These are phyloP conservation scores for Mixornis gularis DNA, from an alignment of 2,113 vertebrate genomes.

Conservation along the genomic window DNA sequence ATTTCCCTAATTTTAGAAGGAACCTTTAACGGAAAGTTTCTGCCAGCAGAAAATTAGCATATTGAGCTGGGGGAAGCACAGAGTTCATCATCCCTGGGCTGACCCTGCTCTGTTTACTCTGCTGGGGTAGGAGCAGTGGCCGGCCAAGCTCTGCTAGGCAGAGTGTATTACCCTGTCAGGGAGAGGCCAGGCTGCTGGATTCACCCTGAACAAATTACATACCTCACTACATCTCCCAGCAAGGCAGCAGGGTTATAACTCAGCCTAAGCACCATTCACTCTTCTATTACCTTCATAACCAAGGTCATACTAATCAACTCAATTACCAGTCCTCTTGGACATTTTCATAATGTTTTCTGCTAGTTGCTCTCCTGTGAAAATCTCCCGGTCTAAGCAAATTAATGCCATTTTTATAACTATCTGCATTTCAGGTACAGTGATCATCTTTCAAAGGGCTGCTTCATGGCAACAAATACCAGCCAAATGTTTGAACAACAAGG, in stretches of 20 bases:
- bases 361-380: conserved; percentile 99
- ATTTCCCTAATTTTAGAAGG: background rate
- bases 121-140: conserved; percentile 28
- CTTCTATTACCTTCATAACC: conserved; percentile 88
- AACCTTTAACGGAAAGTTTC: background rate
- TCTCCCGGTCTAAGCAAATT: conserved; percentile 97
- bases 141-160: conserved; percentile 76
- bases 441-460: conserved; percentile 49
- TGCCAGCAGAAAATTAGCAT: conserved; percentile 7
- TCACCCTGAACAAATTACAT: conserved; percentile 81
- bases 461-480: background rate
- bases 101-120: conserved; percentile 63
- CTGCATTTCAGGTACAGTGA: conserved; percentile 88
- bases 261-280: conserved; percentile 82
- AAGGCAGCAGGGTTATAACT: conserved; percentile 77
- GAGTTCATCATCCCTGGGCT: conserved; percentile 43
- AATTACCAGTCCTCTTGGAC: conserved; percentile 92
- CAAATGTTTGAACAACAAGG: background rate
- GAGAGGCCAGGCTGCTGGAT: conserved; percentile 64
- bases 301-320: conserved; percentile 99
- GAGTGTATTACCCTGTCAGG: conserved; percentile 77
- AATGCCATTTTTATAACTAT: conserved; percentile 93
- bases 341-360: conserved; percentile 99
- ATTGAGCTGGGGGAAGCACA: background rate
- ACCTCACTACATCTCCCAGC: conserved; percentile 61